Evolutionary conservation across 2,113 vertebrate genomes (phyloP).

Genomic region (Corythornis vintsioides): DNA sequence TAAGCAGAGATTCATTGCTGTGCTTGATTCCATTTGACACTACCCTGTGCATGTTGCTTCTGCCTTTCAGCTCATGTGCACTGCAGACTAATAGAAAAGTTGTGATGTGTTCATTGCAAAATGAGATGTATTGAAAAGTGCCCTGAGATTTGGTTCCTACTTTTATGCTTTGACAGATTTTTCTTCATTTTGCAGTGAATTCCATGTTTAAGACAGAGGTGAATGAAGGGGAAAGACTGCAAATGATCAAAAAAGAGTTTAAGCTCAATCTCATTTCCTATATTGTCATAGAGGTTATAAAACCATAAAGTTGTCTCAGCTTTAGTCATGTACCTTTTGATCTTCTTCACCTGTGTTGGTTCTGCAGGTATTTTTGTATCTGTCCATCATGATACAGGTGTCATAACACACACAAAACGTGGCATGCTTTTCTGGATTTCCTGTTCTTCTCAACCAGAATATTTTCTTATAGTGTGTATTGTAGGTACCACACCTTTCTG

Average conservation of each 20-base stretch:
- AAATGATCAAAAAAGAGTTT: not conserved
- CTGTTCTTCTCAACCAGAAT: not conserved
- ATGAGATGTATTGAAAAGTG: not conserved
- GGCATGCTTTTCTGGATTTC: not conserved
- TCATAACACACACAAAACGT: not conserved
- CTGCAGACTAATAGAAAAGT: not conserved
- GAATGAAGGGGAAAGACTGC: not conserved
- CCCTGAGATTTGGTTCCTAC: not conserved
- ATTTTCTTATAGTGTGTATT: not conserved
- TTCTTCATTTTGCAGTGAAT: not conserved
- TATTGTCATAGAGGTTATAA: not conserved
- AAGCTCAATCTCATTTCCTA: not conserved
- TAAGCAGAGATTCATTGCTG: not conserved
- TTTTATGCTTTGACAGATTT: not conserved
- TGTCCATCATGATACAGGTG: not conserved
- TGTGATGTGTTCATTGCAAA: not conserved
- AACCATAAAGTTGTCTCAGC: not conserved
- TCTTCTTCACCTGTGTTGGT: not conserved
- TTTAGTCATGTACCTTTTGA: not conserved
- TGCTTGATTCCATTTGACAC: not conserved
- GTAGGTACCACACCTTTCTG: not conserved
- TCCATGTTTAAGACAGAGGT: not conserved
- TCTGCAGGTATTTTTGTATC: not conserved
- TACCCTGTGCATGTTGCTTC: not conserved
- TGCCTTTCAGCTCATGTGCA: not conserved